Conservation (phyloP, 2,797 vertebrate species). For the Pogonophryne albipinna region DNA sequence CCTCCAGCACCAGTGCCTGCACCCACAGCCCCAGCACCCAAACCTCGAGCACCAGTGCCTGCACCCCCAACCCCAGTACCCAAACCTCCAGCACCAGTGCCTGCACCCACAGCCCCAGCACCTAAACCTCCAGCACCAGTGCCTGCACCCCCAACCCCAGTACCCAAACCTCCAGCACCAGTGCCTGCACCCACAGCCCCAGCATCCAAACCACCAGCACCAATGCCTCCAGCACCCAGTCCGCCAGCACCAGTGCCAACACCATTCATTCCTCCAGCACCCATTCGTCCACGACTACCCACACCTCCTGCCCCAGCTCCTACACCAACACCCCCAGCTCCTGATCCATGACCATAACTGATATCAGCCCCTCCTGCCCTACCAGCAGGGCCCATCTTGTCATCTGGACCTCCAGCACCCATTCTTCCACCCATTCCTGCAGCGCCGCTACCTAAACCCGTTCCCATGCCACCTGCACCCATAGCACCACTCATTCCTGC, state of each 20-base stretch:
- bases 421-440: constrained; percentile 48
- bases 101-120: background rate
- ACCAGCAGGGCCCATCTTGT: constrained; percentile 25
- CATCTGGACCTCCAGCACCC: constrained; percentile 28
- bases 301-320: constrained; percentile 7
- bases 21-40: background rate
- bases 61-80: background rate
- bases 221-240: background rate
- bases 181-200: background rate
- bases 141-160: background rate
- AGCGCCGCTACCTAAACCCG: constrained; percentile 26
- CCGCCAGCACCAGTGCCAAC: background rate
- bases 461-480: constrained; percentile 24
- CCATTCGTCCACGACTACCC: constrained; percentile 16
- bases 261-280: constrained; percentile 7
- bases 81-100: background rate
- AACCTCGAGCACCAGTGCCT: background rate
- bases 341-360: constrained; percentile 24
- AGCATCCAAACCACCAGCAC: background rate
- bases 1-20: background rate
- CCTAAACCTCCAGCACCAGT: background rate
- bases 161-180: background rate
- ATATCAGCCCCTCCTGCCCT: constrained; percentile 30
- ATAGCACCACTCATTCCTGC: constrained; percentile 39
- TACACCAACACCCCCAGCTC: constrained; percentile 17